Conservation (phyloP, 2,797 vertebrate species). For the Sciurus vulgaris region DNA sequence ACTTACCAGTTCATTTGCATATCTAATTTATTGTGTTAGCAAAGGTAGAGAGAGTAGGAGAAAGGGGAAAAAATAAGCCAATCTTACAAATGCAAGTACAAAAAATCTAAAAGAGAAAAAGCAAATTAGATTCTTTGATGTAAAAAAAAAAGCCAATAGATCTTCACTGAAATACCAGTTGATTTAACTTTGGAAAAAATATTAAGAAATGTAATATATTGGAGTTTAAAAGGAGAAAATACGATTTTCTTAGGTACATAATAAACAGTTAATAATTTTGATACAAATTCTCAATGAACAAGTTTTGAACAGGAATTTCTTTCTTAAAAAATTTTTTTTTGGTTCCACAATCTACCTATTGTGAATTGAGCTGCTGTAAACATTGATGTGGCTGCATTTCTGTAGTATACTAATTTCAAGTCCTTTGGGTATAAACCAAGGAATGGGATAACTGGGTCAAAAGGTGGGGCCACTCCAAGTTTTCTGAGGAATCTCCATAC, state of each 20-base stretch:
- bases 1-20: background rate
- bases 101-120: background rate
- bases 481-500: too few species aligned
- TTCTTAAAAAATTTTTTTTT: too few species aligned
- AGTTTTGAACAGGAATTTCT: slow-evolving; percentile 31
- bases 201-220: background rate
- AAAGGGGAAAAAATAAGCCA: background rate
- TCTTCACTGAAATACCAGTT: background rate
- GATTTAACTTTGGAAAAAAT: slow-evolving; percentile 10
- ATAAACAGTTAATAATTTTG: slow-evolving; percentile 50
- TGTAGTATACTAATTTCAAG: too few species aligned
- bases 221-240: background rate
- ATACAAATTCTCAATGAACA: slow-evolving; percentile 19
- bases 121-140: background rate
- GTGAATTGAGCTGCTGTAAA: too few species aligned
- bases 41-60: slow-evolving; percentile 14
- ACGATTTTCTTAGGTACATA: slow-evolving; percentile 5
- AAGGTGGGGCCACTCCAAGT: too few species aligned
- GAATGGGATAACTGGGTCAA: too few species aligned
- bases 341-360: too few species aligned
- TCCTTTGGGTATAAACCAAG: too few species aligned
- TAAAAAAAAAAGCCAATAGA: background rate
- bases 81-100: background rate
- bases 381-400: too few species aligned
- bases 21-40: slow-evolving; percentile 30